phyloP scores from a whole-genome alignment of 2,113 vertebrate species.

The Plecturocebus donacophilus region DNA sequence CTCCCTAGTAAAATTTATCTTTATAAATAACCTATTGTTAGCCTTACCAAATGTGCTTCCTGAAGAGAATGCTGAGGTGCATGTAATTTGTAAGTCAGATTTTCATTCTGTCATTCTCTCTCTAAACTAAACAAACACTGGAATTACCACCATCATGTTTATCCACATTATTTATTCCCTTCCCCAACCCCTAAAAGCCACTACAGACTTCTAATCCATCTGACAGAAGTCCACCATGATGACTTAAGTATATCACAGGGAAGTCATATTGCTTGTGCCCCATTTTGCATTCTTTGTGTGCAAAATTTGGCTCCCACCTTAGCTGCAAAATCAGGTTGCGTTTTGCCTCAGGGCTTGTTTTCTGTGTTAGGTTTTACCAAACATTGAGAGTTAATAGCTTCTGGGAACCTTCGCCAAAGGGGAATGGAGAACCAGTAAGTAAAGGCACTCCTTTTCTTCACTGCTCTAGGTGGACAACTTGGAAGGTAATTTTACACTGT shows the following conservation, averaged over 20 bases:
- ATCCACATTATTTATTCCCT: not conserved
- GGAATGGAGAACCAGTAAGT: not conserved
- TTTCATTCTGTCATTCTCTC: not conserved
- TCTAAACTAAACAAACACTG: not conserved
- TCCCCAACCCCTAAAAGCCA: not conserved
- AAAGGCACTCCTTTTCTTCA: not conserved
- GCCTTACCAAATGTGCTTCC: not conserved
- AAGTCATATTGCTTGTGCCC: not conserved
- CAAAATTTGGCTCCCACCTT: not conserved
- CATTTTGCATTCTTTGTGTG: not conserved
- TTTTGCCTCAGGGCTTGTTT: not conserved
- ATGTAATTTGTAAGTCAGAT: not conserved
- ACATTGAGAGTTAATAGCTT: not conserved
- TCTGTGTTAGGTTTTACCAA: not conserved
- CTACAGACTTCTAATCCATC: not conserved
- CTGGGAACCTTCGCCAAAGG: not conserved
- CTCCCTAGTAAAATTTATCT: not conserved
- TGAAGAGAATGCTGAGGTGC: not conserved
- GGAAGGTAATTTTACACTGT: not conserved
- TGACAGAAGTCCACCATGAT: not conserved
- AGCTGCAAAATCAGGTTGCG: not conserved
- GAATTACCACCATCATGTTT: not conserved
- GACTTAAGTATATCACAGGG: not conserved
- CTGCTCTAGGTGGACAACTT: not conserved
- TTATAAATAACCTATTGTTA: not conserved